A percentile compares a stretch with the other conserved stretches of the same genome.
phyloP scores from a whole-genome alignment of 2,797 vertebrate genomes.

The Emydoidea blandingii region DNA sequence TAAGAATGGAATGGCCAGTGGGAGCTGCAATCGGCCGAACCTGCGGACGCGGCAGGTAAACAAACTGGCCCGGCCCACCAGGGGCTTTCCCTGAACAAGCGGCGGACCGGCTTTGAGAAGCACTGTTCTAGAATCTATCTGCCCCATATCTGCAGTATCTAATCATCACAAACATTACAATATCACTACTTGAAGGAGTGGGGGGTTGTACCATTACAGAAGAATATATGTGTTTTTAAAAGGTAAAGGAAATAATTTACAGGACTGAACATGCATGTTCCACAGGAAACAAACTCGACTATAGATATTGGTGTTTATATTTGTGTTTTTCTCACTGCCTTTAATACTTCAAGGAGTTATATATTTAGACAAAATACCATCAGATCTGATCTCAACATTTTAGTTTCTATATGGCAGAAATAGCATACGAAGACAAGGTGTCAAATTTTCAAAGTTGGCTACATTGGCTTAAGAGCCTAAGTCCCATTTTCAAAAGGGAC shows the following conservation, averaged over 20 bases:
- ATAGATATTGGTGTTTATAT: neutral
- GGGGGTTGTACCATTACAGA: neutral
- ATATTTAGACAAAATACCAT: accelerated
- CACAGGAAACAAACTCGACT: neutral
- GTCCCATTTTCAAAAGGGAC: neutral
- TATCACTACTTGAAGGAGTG: neutral
- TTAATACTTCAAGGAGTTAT: accelerated
- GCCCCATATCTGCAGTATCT: neutral
- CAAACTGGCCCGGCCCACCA: too few species aligned
- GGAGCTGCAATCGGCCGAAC: too few species aligned
- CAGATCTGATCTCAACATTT: accelerated
- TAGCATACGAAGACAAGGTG: accelerated
- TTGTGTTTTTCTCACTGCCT: neutral
- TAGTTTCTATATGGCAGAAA: neutral
- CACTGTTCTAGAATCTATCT: neutral
- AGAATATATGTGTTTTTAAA: neutral
- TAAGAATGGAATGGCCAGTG: too few species aligned
- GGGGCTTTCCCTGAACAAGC: too few species aligned
- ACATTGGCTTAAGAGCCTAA: neutral
- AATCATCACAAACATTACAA: neutral
- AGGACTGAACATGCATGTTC: neutral
- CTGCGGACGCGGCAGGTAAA: too few species aligned
- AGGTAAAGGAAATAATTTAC: neutral
- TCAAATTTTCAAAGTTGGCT: accelerated
- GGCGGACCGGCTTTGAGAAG: too few species aligned